A percentile compares a stretch with the other conserved stretches of the same genome.
Conservation (phyloP, 2,113 vertebrate genomes). For the Sitta europaea region DNA sequence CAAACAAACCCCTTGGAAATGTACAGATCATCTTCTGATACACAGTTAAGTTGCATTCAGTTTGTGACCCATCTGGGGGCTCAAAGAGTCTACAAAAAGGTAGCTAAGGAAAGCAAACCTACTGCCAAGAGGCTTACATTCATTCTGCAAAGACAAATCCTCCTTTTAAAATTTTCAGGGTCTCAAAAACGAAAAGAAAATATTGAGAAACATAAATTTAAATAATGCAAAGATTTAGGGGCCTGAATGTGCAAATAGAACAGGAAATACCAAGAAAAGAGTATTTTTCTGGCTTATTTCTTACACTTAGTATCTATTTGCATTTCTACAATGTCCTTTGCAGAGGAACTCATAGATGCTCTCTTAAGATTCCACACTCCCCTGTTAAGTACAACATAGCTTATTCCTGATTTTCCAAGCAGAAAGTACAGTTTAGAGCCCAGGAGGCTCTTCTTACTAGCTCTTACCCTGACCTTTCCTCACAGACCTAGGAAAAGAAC, state of each 20-base stretch:
- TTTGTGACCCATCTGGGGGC: not conserved
- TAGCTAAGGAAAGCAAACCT: not conserved
- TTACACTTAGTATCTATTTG: not conserved
- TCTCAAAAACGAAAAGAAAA: not conserved
- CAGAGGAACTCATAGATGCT: not conserved
- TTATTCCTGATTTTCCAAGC: not conserved
- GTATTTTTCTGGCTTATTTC: not conserved
- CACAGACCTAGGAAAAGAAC: not conserved
- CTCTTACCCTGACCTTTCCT: not conserved
- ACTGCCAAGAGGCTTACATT: not conserved
- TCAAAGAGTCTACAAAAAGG: not conserved
- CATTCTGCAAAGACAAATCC: not conserved
- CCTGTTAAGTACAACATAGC: not conserved
- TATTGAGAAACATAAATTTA: slow-evolving; percentile 2
- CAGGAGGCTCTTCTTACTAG: not conserved
- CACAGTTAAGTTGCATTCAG: not conserved
- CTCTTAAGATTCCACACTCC: not conserved
- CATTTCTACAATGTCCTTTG: not conserved
- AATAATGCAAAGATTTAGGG: not conserved
- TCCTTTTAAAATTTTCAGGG: not conserved
- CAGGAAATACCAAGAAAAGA: not conserved
- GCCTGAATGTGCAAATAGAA: not conserved
- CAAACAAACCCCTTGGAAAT: not conserved
- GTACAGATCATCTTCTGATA: not conserved
- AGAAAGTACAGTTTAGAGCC: not conserved